A percentile compares a stretch with the other conserved stretches of the same genome.
Conservation (phyloP, 2,888 invertebrate genomes). For the Sacculina carcini region DNA sequence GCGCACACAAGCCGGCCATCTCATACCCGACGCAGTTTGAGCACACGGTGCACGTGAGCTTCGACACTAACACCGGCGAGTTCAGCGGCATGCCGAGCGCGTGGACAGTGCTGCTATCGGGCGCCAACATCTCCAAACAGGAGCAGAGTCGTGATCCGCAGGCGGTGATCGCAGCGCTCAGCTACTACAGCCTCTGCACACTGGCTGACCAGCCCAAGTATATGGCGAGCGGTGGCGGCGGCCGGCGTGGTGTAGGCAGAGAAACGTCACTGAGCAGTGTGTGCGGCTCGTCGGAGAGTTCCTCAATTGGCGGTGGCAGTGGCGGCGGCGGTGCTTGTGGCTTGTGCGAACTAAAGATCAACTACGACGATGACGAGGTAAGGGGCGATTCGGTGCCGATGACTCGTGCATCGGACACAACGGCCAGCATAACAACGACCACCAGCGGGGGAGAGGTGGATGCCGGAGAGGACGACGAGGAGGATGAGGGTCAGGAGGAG, state of each 20-base stretch:
- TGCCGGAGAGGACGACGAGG: neutral
- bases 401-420: neutral
- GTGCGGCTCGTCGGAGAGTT: neutral
- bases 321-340: neutral
- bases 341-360: neutral
- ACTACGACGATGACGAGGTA: constrained; percentile 1
- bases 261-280: neutral
- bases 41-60: constrained; percentile 96
- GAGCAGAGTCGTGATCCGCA: constrained; percentile 99
- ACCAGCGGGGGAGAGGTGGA: neutral
- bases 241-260: neutral
- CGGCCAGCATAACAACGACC: neutral
- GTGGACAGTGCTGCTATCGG: constrained; percentile 85
- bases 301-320: neutral
- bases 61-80: constrained; percentile 92
- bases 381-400: neutral
- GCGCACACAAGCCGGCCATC: constrained; percentile 80
- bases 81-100: constrained; percentile 99
- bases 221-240: constrained; percentile 35
- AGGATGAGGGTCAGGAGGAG: constrained; percentile 10
- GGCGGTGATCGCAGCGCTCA: constrained; percentile 91
- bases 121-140: constrained; percentile 93
- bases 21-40: constrained; percentile 90
- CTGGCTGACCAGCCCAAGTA: constrained; percentile 70
- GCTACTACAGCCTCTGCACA: constrained; percentile 77